Evolutionary conservation across 1,140 invertebrate species (phyloP).

Genomic region (Eulimnadia texana): DNA sequence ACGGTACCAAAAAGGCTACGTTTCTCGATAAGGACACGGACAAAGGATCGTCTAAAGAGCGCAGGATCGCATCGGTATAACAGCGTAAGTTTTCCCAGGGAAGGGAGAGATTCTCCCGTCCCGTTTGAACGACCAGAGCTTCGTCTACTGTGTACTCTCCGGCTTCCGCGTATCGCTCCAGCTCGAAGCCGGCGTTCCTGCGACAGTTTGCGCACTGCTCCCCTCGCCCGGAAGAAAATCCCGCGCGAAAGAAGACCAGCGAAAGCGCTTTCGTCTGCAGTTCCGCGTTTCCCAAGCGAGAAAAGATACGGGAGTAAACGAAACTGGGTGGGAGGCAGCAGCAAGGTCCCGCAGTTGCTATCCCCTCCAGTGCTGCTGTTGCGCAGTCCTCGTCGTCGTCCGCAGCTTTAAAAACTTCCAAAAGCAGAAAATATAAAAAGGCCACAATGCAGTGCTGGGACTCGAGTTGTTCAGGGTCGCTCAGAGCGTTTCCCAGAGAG

Average conservation of each 20-base stretch:
- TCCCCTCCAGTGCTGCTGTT: background rate
- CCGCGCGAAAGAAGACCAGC: conserved; percentile 8
- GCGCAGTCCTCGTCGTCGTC: background rate
- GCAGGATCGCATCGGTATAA: conserved; percentile 3
- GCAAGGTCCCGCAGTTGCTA: background rate
- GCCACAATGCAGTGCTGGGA: background rate
- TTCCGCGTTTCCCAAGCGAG: background rate
- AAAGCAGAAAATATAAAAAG: background rate
- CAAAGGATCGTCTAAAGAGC: background rate
- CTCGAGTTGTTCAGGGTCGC: background rate
- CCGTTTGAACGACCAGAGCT: background rate
- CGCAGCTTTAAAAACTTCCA: background rate
- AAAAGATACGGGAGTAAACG: background rate
- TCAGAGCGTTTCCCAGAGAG: background rate
- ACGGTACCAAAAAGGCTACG: background rate
- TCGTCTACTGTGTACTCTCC: conserved; percentile 8
- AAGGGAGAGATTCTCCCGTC: background rate
- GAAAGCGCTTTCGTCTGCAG: background rate
- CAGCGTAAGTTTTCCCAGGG: background rate
- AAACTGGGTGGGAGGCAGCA: conserved; percentile 8
- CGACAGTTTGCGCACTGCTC: conserved; percentile 7
- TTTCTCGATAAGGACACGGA: conserved; percentile 7
- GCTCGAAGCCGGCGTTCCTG: background rate
- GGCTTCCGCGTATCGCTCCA: background rate
- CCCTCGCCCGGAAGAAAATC: background rate